phyloP scores from a whole-genome alignment of 2,797 vertebrate species.

The Danio kyathit region DNA sequence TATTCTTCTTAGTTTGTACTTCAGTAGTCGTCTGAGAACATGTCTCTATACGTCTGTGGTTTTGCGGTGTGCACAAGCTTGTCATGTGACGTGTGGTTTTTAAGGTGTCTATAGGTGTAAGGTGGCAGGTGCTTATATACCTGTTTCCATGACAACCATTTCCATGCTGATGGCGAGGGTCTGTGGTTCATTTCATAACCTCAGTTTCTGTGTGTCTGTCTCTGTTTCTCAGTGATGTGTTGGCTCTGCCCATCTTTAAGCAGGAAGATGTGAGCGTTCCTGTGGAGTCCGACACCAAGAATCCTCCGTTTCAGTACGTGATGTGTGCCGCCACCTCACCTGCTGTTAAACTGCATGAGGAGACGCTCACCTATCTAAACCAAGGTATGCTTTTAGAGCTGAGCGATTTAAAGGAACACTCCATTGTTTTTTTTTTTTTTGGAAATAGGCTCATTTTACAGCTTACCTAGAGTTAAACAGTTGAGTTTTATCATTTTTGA shows the following conservation, averaged over 20 bases:
- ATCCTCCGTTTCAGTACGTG: slow-evolving; percentile 96
- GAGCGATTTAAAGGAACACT: too few species aligned
- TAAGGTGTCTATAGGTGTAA: slow-evolving; percentile 54
- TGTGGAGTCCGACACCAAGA: slow-evolving; percentile 89
- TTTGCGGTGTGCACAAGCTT: slow-evolving; percentile 51
- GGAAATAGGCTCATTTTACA: too few species aligned
- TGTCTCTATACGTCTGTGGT: slow-evolving; percentile 45
- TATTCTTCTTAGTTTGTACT: neutral
- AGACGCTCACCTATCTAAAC: slow-evolving; percentile 98
- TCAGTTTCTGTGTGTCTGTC: slow-evolving; percentile 13
- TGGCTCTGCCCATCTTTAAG: slow-evolving; percentile 98
- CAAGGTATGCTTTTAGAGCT: slow-evolving; percentile 84
- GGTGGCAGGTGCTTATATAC: neutral
- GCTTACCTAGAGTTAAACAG: too few species aligned
- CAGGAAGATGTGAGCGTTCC: slow-evolving; percentile 95
- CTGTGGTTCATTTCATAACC: slow-evolving; percentile 17
- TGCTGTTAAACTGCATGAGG: slow-evolving; percentile 93
- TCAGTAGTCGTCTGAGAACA: neutral
- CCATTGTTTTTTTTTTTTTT: too few species aligned
- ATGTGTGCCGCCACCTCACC: slow-evolving; percentile 95
- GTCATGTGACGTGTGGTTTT: slow-evolving; percentile 57
- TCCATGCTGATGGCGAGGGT: slow-evolving; percentile 50
- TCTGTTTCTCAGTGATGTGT: slow-evolving; percentile 83
- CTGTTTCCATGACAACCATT: slow-evolving; percentile 48
- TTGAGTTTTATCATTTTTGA: too few species aligned